Evolutionary conservation across 2,113 vertebrate species (phyloP), one percentile per base, ranked within the genome.

Genomic region (Thalassoma bifasciatum): DNA sequence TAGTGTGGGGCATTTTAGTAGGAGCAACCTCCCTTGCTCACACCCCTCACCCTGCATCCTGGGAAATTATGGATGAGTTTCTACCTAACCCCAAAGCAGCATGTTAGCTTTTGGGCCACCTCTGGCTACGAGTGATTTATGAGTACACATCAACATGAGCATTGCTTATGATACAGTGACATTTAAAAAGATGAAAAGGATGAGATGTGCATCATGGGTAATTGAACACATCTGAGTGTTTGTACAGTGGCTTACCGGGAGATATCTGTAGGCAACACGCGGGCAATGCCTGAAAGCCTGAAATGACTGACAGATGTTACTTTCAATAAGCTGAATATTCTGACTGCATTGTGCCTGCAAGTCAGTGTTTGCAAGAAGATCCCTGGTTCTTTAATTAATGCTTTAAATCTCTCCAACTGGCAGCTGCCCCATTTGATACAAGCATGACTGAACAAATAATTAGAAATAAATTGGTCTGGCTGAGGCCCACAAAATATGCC

Each of bases 121-220:
- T 38, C 88, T 86, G 89, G 90, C 89, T 85, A 81, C 79, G 69
- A 75, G 82, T 88, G 91, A 93, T 92, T 90, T 89, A 92, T 89
- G 88, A 86, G 75, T 66, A 54, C 73, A 83, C 77, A 86, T 88
- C 88, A 88, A 81, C 79, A 75, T 89, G 86, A 91, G 79, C 84
- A 82, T 91, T 88, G 88, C 82, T 89, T 87, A 86, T 81, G 87
- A 90, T 89, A 88, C 76, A 84, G 75, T 86, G 78, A 89, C 82
- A 89, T 89, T 88, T 87, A 79, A 86, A 81, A 81, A 81, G 72
- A 86, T 88, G 72, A 81, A 72, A 81, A 52, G 61, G 64, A 86
- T 82, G 66, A 86, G 82, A 82, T 79, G 49, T 73, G 72, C 77
- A 80, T 86, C 73, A 70, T 73, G 83, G 79, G 73, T 84, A 85